A percentile compares a stretch with the other conserved stretches of the same genome.
Conservation (phyloP, 2,113 vertebrate species). For the Microcebus lehilahytsara region DNA sequence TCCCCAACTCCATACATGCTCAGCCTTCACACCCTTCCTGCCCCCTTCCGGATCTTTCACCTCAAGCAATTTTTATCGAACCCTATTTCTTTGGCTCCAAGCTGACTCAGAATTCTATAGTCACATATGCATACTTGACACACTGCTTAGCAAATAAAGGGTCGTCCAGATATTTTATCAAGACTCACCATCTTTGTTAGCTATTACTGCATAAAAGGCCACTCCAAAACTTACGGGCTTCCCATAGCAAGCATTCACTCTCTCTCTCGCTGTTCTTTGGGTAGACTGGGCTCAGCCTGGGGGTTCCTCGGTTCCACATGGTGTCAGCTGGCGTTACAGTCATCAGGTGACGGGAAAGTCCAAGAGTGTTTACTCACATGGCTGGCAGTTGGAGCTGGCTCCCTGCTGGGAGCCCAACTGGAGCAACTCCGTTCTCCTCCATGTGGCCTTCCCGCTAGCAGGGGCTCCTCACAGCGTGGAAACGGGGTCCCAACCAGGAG, state of each 20-base stretch:
- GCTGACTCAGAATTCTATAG: not conserved
- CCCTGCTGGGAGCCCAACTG: not conserved
- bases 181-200: not conserved
- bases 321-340: not conserved
- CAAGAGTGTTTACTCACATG: not conserved
- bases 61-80: not conserved
- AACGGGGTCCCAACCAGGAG: not conserved
- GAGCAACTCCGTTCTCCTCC: not conserved
- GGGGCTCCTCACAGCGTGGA: not conserved
- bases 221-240: not conserved
- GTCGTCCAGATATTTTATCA: not conserved
- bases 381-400: not conserved
- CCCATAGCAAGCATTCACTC: not conserved
- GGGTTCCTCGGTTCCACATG: not conserved
- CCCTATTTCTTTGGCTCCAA: not conserved
- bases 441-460: not conserved
- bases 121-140: not conserved
- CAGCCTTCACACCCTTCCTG: not conserved
- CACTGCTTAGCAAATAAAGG: not conserved
- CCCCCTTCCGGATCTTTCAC: not conserved
- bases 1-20: not conserved
- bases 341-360: not conserved
- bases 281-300: not conserved
- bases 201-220: not conserved
- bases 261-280: not conserved